Evolutionary conservation across 2,113 vertebrate genomes (phyloP), one percentile per base, ranked within the genome.

Genomic region (Sus scrofa): DNA sequence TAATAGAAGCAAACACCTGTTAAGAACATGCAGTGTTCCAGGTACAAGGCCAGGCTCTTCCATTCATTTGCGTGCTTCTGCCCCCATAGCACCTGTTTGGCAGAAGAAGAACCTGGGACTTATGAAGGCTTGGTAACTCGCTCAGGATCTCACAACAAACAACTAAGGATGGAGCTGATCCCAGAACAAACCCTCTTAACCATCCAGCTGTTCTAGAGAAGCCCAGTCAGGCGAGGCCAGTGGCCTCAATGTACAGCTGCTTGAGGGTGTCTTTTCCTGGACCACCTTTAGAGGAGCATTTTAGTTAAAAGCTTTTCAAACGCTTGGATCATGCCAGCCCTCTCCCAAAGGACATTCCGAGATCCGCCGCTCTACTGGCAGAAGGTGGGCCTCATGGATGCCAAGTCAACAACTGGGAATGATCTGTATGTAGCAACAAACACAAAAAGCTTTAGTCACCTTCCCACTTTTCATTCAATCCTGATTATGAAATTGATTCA

Each of bases 291-390:
- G n/a, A 34, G 14, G 8, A 75, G 32, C 19, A 19, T 67, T 75
- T 79, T 54, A 74, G 6, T 60, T 30, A 84, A 86, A 94, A 87
- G 32, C 22, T 85, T 79, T 79, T 70, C 75, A 84, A 92, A 71
- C 1, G n/a, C 1, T 62, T 89, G 44, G 67, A 54, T 34, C 20
- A 56, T 83, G 32, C 27, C 88, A 81, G 16, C 39, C 34, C 13
- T 62, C 58, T 95, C 74, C 67, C 74, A 39, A 70, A 87, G 52
- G 54, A 71, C 52, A 50, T 8, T 54, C 0, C 0, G 8, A 94
- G 87, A 84, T 50, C 27, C 19, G 83, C 27, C 19, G 78, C 24
- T 68, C 62, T 71, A 32, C 7, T 75, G 62, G 39, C 68, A 88
- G 68, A 78, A 19, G 52, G 39, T 65, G 12, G 68, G n/a, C 79